Evolutionary conservation across 1,140 invertebrate species (phyloP).

Genomic region (Agrypnia vestita): DNA sequence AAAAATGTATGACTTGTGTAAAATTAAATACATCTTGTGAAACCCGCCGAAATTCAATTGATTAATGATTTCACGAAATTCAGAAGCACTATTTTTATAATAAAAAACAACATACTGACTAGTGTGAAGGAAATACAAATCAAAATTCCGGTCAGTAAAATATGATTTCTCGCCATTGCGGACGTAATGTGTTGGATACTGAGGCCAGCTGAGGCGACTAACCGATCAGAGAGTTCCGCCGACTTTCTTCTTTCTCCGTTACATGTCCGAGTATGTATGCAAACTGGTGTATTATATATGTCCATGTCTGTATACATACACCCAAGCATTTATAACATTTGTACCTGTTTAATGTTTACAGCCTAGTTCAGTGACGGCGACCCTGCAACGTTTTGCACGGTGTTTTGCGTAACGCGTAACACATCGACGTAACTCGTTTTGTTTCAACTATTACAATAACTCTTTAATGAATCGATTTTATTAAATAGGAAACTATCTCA

Average conservation of each 20-base stretch:
- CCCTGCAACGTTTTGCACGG: too few relatives aligned
- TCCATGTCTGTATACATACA: constrained; percentile 1
- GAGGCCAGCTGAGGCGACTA: constrained; percentile 4
- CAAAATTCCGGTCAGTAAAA: constrained; percentile 18
- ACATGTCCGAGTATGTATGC: constrained; percentile 26
- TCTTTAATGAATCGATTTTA: neutral
- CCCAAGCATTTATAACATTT: too few relatives aligned
- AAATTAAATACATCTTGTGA: too few relatives aligned
- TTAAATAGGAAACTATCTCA: too few relatives aligned
- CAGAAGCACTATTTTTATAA: neutral
- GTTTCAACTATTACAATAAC: neutral
- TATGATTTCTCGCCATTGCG: constrained; percentile 11
- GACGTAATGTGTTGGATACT: constrained; percentile 8
- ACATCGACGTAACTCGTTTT: too few relatives aligned
- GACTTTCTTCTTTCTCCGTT: constrained; percentile 60
- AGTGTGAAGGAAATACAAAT: constrained; percentile 12
- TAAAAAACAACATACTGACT: constrained; percentile 20
- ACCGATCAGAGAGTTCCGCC: constrained; percentile 34
- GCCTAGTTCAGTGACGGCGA: neutral
- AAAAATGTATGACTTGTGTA: too few relatives aligned
- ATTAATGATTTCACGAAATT: too few relatives aligned
- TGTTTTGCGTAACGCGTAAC: too few relatives aligned
- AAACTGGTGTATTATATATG: constrained; percentile 31
- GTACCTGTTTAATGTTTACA: constrained; percentile 16
- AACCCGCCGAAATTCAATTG: too few relatives aligned